Evolutionary conservation across 2,113 vertebrate genomes (phyloP).

Genomic region (Pampusana beccarii): DNA sequence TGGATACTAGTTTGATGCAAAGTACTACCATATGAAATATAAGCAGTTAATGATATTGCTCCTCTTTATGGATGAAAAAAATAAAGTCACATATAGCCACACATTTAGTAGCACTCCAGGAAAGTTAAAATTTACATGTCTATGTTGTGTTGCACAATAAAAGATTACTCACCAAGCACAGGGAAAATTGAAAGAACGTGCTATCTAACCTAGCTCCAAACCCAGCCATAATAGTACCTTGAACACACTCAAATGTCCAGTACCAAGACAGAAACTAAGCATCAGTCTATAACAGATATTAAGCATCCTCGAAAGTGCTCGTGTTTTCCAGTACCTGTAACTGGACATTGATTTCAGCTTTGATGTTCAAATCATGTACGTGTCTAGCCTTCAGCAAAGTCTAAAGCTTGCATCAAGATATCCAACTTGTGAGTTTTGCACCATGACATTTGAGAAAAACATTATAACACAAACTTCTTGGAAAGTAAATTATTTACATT

Average conservation of each 20-base stretch:
- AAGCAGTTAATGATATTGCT: background rate
- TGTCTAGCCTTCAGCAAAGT: background rate
- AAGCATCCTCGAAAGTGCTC: background rate
- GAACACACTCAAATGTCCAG: background rate
- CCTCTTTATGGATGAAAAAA: background rate
- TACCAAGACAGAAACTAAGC: background rate
- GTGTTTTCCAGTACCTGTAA: background rate
- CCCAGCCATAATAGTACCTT: no score
- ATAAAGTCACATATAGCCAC: background rate
- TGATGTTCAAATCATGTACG: background rate
- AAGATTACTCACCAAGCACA: background rate
- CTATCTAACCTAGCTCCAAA: background rate
- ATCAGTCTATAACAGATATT: background rate
- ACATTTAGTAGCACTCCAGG: background rate
- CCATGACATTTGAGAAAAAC: constrained; percentile 1
- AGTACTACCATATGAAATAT: background rate
- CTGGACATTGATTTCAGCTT: background rate
- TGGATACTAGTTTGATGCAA: background rate
- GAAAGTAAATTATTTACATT: constrained; percentile 33
- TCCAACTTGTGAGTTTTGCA: background rate
- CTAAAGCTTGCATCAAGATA: background rate
- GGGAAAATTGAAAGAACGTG: rapidly evolving
- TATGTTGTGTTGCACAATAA: background rate
- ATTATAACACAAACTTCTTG: background rate
- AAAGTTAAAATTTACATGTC: background rate